phyloP scores from a whole-genome alignment of 2,113 vertebrate species.

The Oxyura jamaicensis region DNA sequence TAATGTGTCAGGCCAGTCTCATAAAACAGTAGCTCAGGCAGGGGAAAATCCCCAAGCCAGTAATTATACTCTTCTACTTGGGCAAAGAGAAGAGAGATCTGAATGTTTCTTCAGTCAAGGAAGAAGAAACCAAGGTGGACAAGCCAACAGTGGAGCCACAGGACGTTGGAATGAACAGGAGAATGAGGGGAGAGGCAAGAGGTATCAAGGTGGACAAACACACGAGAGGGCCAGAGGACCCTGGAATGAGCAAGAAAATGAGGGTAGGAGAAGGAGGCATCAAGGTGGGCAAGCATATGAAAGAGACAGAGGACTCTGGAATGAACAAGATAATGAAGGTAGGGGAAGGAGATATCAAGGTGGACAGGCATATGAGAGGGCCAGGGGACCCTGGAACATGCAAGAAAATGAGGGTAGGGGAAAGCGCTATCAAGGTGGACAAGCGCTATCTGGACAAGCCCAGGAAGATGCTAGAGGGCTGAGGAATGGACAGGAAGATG shows the following conservation, averaged over 20 bases:
- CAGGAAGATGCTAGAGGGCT: not conserved
- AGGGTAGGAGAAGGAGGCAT: not conserved
- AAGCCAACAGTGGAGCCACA: conserved; percentile 24
- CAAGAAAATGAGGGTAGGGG: not conserved
- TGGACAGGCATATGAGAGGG: not conserved
- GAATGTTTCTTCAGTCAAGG: conserved; percentile 28
- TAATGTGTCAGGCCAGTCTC: not conserved
- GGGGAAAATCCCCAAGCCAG: not conserved
- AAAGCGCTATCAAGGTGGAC: not conserved
- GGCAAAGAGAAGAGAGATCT: conserved; percentile 53
- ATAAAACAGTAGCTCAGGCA: not conserved
- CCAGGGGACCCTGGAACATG: not conserved
- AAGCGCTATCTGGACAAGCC: not conserved
- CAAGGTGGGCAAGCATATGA: not conserved
- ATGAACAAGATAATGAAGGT: not conserved
- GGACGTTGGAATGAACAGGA: conserved; percentile 48
- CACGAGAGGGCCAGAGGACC: not conserved
- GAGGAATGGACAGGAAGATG: conserved; percentile 40
- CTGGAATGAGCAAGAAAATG: not conserved
- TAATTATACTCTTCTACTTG: not conserved
- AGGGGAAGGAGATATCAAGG: not conserved
- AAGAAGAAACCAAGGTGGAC: conserved; percentile 46
- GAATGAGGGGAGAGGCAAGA: conserved; percentile 26
- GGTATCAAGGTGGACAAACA: not conserved
- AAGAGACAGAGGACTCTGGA: not conserved